phyloP scores from a whole-genome alignment of 2,113 vertebrate species.

The Sus scrofa region DNA sequence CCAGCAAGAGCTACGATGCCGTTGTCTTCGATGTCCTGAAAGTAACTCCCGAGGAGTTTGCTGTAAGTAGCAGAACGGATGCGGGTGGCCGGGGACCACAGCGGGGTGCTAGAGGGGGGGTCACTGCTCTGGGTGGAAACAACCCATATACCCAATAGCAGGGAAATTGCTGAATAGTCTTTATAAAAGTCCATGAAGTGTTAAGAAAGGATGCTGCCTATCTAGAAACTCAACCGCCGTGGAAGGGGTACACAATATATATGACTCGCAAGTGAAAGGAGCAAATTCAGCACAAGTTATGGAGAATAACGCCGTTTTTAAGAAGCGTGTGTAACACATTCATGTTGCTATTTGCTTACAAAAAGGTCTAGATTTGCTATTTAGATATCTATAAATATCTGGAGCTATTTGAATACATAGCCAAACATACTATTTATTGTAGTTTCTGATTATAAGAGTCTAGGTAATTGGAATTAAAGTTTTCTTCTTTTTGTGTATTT shows the following conservation, averaged over 20 bases:
- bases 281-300: not conserved
- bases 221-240: not conserved
- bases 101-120: not conserved
- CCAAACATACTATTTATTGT: not conserved
- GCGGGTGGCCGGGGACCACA: not conserved
- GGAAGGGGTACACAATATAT: not conserved
- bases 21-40: constrained; percentile 98
- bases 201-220: not conserved
- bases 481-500: not conserved
- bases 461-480: constrained; percentile 1
- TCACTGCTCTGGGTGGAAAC: not conserved
- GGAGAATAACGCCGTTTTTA: not conserved
- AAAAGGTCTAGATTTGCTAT: not conserved
- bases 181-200: not conserved
- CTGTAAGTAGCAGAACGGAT: constrained; percentile 90
- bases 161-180: not conserved
- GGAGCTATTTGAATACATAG: not conserved
- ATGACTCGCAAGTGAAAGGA: not conserved
- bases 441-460: not conserved
- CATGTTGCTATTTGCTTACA: not conserved
- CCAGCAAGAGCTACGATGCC: constrained; percentile 97
- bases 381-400: not conserved
- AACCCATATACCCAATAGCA: not conserved
- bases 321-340: not conserved
- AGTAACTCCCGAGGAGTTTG: constrained; percentile 98